Base-by-base conservation (phyloP, 1,140 invertebrate species). In the Phocides pigmalion region DNA sequence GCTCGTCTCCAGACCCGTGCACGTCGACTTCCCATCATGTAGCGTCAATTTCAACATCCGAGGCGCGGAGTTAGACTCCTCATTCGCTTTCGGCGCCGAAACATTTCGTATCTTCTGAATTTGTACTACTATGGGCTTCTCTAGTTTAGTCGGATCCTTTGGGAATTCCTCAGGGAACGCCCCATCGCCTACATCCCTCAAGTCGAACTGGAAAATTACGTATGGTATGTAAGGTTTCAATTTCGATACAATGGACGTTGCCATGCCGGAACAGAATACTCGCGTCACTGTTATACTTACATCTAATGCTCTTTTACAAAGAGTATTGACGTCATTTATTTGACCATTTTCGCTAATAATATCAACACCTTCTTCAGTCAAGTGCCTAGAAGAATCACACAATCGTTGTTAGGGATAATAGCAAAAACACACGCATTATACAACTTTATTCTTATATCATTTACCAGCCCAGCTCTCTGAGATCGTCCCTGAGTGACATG, bases 81-180 rank as follows among this genome's bases (percentile, higher is more conserved):
- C 97, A 90, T 97, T 97, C 32, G 94, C 94, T 91, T 98, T 98
- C n/a, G 97, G 97, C 14, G 97, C 97, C 32, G 96, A 94, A 37
- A 97, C 94, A 92, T 98, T 98, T 11, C 96, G 93, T 41, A 98
- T 93, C 84, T 97, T 97, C 84, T 96, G 95, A 73, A 98, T 95
- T 93, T 98, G 97, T 15, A 98, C 89, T 8, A 98, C 94, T 62
- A 97, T 93, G 58, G 95, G 93, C 6, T 95, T 95, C 61, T 94
- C 88, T 62, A 95, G 89, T 88, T 92, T 92, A 47, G 91, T 84
- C 58, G 95, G 94, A 39, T 94, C 93, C 61, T 94, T 94, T 16
- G 87, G 81, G 63, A 94, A 91, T 58, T 94, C 94, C 54, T 92
- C 91, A 16, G 92, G 90, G 72, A 94, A 93, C 17, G 92, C 84